Evolutionary conservation across 2,797 vertebrate species (phyloP), one percentile per base, ranked within the genome.

Genomic region (Tamandua tetradactyla): DNA sequence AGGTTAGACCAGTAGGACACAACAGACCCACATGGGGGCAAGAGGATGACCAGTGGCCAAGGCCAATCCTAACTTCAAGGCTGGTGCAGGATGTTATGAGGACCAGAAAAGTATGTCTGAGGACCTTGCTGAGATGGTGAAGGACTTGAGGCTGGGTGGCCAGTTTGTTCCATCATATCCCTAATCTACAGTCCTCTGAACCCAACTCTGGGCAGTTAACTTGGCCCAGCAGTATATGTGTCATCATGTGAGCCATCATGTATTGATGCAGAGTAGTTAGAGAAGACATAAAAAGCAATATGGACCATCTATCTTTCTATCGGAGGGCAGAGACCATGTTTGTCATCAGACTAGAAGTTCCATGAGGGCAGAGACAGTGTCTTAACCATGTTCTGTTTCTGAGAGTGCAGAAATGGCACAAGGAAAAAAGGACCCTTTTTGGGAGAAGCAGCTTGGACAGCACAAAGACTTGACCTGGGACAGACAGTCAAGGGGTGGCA

Each of bases 401-500:
- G 22, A 4, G 44, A 37, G 15, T 3, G 2, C 12, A 22, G 61
- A 42, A 6, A 4, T 37, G 71, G n/a, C 2, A 3, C 30, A 14
- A 23, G 40, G 49, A 7, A 18, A 10, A 80, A 10, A 7, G 37
- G 52, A 5, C 8, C 22, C 64, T 7, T 11, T 49, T 75, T n/a
- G 25, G 61, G 52, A 47, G 68, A 85, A 2, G n/a, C 37, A 59
- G 66, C 3, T 0, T 37, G 37, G 61, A 18, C 5, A 30, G 47
- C 37, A n/a, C 30, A 25, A 3, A 13, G 10, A 35, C 13, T 13
- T 18, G 17, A 22, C 11, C 17, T 35, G 47, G 68, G 66, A 23
- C 64, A 37, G 49, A 8, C 0, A 9, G 37, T 1, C 5, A 5
- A 57, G 18, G 0, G 15, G 44, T 15, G 1, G 32, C 12, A 13